Evolutionary conservation across 2,888 invertebrate species (phyloP).

Genomic region (Meteorus colon): DNA sequence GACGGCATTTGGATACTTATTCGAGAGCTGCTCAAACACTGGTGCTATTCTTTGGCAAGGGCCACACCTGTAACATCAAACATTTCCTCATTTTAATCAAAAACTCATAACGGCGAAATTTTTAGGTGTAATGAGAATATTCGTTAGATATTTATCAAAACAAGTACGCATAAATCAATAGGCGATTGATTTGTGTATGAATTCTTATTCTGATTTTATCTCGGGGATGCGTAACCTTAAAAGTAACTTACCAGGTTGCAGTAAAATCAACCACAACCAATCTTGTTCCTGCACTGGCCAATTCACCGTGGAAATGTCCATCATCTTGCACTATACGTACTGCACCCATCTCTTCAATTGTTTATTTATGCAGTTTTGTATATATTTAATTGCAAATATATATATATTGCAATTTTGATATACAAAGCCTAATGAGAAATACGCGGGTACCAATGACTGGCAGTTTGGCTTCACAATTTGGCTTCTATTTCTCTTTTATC

Average conservation of each 20-base stretch:
- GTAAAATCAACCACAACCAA: constrained; percentile 96
- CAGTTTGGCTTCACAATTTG: constrained; percentile 31
- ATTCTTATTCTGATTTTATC: too few relatives aligned
- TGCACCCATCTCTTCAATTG: constrained; percentile 74
- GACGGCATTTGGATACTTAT: constrained; percentile 89
- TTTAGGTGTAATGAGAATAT: background rate
- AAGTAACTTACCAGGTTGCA: constrained; percentile 86
- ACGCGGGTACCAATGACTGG: constrained; percentile 38
- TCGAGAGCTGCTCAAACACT: constrained; percentile 89
- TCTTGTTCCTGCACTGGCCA: constrained; percentile 88
- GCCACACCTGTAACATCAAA: constrained; percentile 85
- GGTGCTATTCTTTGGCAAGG: constrained; percentile 97
- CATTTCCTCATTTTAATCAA: background rate
- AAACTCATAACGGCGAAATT: background rate
- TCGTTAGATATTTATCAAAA: background rate
- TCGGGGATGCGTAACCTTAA: constrained; percentile 56
- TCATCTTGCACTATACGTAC: constrained; percentile 83
- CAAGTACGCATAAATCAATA: too few relatives aligned
- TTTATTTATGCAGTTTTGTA: constrained; percentile 11
- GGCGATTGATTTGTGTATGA: too few relatives aligned
- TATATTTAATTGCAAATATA: constrained; percentile 8
- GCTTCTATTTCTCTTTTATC: background rate
- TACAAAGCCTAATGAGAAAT: background rate
- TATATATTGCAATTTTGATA: background rate
- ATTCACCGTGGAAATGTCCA: constrained; percentile 88